A percentile compares a stretch with the other conserved stretches of the same genome.
phyloP scores from a whole-genome alignment of 2,113 vertebrate genomes.

The Formicarius rufipectus region DNA sequence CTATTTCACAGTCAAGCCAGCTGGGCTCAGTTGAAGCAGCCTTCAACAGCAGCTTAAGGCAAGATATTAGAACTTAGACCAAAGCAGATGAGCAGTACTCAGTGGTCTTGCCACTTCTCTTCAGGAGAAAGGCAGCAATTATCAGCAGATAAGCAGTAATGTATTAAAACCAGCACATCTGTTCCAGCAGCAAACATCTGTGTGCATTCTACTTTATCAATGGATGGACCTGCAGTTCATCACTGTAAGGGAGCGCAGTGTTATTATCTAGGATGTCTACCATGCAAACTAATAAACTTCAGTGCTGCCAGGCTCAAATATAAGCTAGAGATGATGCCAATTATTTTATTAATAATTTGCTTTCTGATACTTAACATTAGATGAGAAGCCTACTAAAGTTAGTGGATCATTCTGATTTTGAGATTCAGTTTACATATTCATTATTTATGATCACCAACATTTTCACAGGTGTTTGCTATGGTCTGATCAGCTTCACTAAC shows the following conservation, averaged over 20 bases:
- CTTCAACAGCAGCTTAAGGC: background rate
- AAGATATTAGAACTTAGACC: background rate
- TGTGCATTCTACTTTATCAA: background rate
- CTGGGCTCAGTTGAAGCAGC: background rate
- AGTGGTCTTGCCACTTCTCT: background rate
- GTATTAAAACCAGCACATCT: background rate
- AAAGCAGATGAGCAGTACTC: background rate
- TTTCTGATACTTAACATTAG: background rate
- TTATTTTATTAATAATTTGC: background rate
- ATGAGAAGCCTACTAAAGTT: background rate
- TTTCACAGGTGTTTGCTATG: background rate
- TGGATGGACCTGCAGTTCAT: background rate
- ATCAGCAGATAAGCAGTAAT: background rate
- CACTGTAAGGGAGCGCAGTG: background rate
- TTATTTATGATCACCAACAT: background rate
- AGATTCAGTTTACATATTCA: background rate
- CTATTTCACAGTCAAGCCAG: background rate
- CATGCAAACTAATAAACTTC: background rate
- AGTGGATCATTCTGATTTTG: background rate
- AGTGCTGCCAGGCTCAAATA: background rate
- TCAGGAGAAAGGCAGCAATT: background rate
- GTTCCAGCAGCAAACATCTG: constrained; percentile 1
- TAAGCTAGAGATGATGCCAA: background rate
- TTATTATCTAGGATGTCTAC: background rate
- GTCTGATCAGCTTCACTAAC: background rate